Evolutionary conservation across 2,113 vertebrate species (phyloP).

Genomic region (Odontesthes bonariensis): DNA sequence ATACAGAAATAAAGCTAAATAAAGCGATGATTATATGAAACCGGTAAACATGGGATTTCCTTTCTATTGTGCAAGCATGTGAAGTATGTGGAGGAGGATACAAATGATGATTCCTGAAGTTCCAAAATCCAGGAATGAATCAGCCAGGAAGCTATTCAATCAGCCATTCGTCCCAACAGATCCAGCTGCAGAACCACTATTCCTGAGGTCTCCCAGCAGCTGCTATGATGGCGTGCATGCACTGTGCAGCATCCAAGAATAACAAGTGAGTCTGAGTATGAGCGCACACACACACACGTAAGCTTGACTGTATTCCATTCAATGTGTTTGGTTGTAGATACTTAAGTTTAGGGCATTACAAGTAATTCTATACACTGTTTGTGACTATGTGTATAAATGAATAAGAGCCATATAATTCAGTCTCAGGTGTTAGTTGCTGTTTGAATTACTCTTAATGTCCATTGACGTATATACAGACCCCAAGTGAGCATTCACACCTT

Average conservation of each 20-base stretch:
- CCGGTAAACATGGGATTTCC: constrained; percentile 14
- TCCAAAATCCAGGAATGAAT: constrained; percentile 37
- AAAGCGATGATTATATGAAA: background rate
- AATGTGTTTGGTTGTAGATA: background rate
- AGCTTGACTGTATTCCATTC: background rate
- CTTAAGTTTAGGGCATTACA: background rate
- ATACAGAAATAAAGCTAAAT: background rate
- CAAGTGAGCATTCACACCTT: background rate
- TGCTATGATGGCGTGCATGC: constrained; percentile 25
- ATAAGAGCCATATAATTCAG: no score
- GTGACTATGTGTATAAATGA: background rate
- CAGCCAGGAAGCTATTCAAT: constrained; percentile 31
- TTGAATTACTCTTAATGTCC: background rate
- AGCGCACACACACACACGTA: background rate
- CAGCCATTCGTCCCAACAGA: constrained; percentile 5
- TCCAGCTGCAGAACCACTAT: constrained; percentile 25
- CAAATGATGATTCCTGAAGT: constrained; percentile 65
- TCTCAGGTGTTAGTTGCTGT: background rate
- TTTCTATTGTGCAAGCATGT: constrained; percentile 48
- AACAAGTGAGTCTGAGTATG: background rate
- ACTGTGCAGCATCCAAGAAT: constrained; percentile 10
- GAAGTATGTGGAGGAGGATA: constrained; percentile 49
- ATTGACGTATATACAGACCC: background rate
- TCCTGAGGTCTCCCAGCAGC: constrained; percentile 20
- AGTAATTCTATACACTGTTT: background rate